Evolutionary conservation across 2,888 invertebrate species (phyloP).

Genomic region (Melanostoma mellinum): DNA sequence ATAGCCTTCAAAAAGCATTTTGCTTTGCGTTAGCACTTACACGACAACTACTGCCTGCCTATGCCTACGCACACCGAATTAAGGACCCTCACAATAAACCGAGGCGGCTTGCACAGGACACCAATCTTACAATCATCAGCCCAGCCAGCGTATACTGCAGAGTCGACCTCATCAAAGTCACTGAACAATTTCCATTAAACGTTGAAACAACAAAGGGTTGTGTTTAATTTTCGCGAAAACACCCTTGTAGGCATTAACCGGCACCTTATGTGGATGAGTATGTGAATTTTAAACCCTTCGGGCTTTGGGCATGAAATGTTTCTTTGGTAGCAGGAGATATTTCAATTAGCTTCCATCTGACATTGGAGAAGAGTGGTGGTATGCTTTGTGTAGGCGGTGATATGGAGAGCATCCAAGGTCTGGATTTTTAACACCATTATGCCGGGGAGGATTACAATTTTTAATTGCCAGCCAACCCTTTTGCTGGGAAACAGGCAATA

Average conservation of each 20-base stretch:
- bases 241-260: conserved; percentile 62
- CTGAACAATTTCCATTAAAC: conserved; percentile 30
- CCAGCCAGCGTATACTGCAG: conserved; percentile 9
- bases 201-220: conserved; percentile 47
- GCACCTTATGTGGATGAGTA: conserved; percentile 51
- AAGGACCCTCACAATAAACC: neutral
- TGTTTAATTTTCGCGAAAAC: conserved; percentile 67
- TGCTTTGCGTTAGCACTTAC: conserved; percentile 36
- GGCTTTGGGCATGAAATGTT: neutral
- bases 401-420: neutral
- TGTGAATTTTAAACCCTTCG: conserved; percentile 41
- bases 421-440: conserved; percentile 58
- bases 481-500: conserved; percentile 32
- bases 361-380: conserved; percentile 28
- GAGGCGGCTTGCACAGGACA: conserved; percentile 1
- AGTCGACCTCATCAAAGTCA: conserved; percentile 29
- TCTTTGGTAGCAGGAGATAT: conserved; percentile 34
- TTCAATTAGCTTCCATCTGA: conserved; percentile 65
- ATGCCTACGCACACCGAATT: neutral
- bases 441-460: conserved; percentile 54
- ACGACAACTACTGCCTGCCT: neutral
- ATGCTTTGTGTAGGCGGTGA: neutral
- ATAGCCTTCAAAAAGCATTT: conserved; percentile 44
- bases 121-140: neutral
- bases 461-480: conserved; percentile 61